Evolutionary conservation across 2,797 vertebrate species (phyloP).

Genomic region (Leptoclinus maculatus): DNA sequence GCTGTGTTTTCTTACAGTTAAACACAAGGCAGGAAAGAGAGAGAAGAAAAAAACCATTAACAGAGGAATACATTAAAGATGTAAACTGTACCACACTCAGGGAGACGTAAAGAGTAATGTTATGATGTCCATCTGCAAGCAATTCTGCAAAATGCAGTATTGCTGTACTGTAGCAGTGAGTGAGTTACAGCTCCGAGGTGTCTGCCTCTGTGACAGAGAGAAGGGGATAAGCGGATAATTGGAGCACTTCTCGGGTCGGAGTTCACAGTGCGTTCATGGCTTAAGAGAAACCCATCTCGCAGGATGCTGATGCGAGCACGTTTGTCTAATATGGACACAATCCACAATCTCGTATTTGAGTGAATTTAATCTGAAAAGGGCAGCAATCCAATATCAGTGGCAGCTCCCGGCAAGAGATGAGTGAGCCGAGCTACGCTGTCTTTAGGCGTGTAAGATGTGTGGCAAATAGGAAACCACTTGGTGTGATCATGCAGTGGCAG

Average conservation of each 20-base stretch:
- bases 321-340: conserved; percentile 81
- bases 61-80: conserved; percentile 51
- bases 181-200: conserved; percentile 56
- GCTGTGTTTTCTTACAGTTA: conserved; percentile 39
- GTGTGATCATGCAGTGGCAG: conserved; percentile 53
- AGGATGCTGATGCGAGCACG: conserved; percentile 78
- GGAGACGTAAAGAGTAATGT: conserved; percentile 51
- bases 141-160: conserved; percentile 66
- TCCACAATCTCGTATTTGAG: conserved; percentile 73
- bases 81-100: conserved; percentile 43
- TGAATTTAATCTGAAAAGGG: conserved; percentile 83
- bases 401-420: conserved; percentile 55
- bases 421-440: conserved; percentile 54
- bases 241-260: conserved; percentile 69
- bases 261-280: conserved; percentile 59
- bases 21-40: conserved; percentile 18
- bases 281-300: conserved; percentile 74
- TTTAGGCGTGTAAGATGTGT: conserved; percentile 60
- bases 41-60: conserved; percentile 7
- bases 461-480: conserved; percentile 63
- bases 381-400: conserved; percentile 80
- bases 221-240: conserved; percentile 64
- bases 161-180: conserved; percentile 31
- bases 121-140: conserved; percentile 69
- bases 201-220: conserved; percentile 47